Conservation (phyloP, 2,113 vertebrate species). For the Erythrocercus mccallii region DNA sequence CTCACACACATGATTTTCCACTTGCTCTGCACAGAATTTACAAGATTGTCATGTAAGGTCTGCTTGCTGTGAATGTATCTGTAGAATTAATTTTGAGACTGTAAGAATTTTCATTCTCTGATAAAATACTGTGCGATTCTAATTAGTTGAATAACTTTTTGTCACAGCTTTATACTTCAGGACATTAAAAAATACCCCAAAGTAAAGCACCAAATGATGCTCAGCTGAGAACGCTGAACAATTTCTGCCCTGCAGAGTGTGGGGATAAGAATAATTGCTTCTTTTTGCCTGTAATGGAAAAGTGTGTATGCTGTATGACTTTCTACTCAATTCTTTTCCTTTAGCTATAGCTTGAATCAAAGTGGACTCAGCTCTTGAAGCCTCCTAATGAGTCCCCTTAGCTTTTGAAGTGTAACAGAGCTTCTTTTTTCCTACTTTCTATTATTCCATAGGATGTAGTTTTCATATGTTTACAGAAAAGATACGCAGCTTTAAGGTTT, state of each 20-base stretch:
- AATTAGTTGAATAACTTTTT: background rate
- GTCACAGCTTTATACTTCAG: background rate
- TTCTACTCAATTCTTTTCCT: background rate
- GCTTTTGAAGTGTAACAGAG: background rate
- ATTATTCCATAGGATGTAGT: background rate
- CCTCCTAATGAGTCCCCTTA: background rate
- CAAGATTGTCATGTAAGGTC: background rate
- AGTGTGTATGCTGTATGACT: background rate
- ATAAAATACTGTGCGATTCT: background rate
- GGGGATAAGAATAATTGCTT: background rate
- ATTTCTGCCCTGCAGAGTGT: background rate
- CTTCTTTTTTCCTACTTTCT: background rate
- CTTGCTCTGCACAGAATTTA: background rate
- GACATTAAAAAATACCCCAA: background rate
- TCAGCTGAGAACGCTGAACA: background rate
- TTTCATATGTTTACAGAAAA: background rate
- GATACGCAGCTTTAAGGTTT: background rate
- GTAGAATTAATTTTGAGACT: background rate
- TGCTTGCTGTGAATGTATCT: background rate
- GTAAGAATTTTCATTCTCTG: background rate
- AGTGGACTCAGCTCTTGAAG: background rate
- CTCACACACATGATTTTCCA: accelerated
- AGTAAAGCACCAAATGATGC: background rate
- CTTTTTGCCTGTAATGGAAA: background rate
- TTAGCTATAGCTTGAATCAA: background rate